Evolutionary conservation across 2,113 vertebrate genomes (phyloP), one percentile per base, ranked within the genome.

Genomic region (Sylvilagus bachmani): DNA sequence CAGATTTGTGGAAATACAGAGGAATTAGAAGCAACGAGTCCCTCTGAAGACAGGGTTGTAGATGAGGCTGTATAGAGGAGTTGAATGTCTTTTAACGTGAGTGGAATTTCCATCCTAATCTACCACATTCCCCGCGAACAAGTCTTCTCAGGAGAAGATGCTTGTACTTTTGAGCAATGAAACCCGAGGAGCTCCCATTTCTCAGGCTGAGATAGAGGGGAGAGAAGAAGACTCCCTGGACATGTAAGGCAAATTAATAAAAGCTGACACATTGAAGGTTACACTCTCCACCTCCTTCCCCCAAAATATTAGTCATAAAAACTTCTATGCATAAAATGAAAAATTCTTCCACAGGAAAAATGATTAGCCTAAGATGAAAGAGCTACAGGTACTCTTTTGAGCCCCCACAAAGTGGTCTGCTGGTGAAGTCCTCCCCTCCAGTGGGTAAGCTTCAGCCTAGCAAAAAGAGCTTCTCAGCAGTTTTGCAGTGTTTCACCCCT

Each of bases 151-250:
- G 21, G 24, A 29, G 58, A 79, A 84, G 33, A 36, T 55, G 2
- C 10, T 10, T 38, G 53, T 77, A 33, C 17, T 80, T 10, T 44
- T 36, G 17, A 36, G 17, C 12, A n/a, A 14, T 49, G 14, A 73
- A 33, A 6, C 24, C 3, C 21, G 2, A 27, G 14, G 25, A 17
- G 5, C 29, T 95, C 24, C 21, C 21, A 2, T 13, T 36, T 22
- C 9, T 66, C 3, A 6, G 17, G 44, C n/a, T 21, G 29, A 5
- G 27, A 1, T 22, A 3, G 16, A 3, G 31, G 10, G 3, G 6
- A 33, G 31, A 49, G 6, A 55, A 9, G 4, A 1, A 53, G 69
- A 58, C 51, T 29, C 13, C 31, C 12, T 13, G 55, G 10, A 58
- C 29, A 85, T 44, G 21, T 33, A 29, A 86, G 16, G 25, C 53